A percentile compares a stretch with the other conserved stretches of the same genome.
These are phyloP conservation scores for Oscheius myriophilus DNA, from an alignment of 2,888 invertebrate genomes.

Conservation along the genomic window DNA sequence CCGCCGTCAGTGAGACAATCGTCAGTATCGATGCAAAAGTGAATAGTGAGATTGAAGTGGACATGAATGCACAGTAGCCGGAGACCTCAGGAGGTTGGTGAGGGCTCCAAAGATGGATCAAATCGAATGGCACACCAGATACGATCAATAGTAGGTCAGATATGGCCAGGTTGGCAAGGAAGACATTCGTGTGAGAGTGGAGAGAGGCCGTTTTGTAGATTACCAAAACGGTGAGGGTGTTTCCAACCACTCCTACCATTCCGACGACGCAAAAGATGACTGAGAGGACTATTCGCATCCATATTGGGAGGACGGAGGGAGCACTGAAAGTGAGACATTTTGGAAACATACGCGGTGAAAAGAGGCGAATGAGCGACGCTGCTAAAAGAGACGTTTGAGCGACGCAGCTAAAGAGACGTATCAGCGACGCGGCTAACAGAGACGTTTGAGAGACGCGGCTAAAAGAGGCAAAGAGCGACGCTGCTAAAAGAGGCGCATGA, in stretches of 20 bases:
- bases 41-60: constrained; percentile 66
- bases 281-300: constrained; percentile 51
- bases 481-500: too few relatives aligned
- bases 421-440: too few relatives aligned
- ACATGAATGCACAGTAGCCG: constrained; percentile 65
- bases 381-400: too few relatives aligned
- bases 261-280: constrained; percentile 63
- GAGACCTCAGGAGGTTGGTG: constrained; percentile 51
- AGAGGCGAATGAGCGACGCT: too few relatives aligned
- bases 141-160: constrained; percentile 61
- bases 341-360: neutral
- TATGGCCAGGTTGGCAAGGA: constrained; percentile 65
- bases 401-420: too few relatives aligned
- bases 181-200: constrained; percentile 68
- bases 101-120: constrained; percentile 63
- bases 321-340: neutral
- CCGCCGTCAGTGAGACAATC: constrained; percentile 63
- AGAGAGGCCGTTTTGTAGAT: constrained; percentile 59
- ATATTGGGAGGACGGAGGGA: constrained; percentile 19
- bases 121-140: constrained; percentile 68
- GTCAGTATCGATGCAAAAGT: constrained; percentile 68
- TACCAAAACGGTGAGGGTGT: constrained; percentile 60
- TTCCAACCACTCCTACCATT: constrained; percentile 64
- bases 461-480: too few relatives aligned
- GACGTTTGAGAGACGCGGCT: too few relatives aligned